Conservation (phyloP, 1,140 invertebrate species). For the Mercenaria mercenaria region DNA sequence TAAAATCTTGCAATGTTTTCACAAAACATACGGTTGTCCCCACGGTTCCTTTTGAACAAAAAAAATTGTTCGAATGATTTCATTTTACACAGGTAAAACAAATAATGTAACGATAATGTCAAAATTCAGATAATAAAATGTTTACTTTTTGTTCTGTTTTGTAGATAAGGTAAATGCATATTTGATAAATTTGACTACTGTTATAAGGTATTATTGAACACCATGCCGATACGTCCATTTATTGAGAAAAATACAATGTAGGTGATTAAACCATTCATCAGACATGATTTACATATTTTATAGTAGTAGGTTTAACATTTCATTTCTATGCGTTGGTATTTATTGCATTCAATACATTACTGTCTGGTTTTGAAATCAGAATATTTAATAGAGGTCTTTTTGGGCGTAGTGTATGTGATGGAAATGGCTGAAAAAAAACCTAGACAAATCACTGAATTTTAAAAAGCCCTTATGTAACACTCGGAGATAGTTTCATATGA, state of each 20-base stretch:
- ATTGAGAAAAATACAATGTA: slow-evolving; percentile 34
- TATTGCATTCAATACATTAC: neutral
- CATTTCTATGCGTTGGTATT: slow-evolving; percentile 16
- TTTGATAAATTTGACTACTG: slow-evolving; percentile 24
- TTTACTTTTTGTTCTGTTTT: slow-evolving; percentile 7
- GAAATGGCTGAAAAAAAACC: neutral
- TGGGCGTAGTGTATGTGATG: neutral
- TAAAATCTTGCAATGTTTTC: neutral
- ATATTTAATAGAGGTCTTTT: neutral
- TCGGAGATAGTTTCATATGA: no score
- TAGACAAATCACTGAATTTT: no score
- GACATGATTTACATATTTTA: slow-evolving; percentile 20
- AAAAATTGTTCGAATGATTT: neutral
- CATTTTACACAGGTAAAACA: neutral
- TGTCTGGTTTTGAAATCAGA: neutral
- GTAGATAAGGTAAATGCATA: neutral
- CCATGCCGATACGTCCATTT: neutral
- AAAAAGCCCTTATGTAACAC: no score
- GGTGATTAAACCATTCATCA: slow-evolving; percentile 16
- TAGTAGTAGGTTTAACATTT: neutral
- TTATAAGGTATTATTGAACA: neutral
- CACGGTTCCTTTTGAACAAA: neutral
- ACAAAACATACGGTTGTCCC: neutral
- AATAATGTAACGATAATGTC: neutral
- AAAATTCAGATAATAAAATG: slow-evolving; percentile 16